A percentile compares a stretch with the other conserved stretches of the same genome.
Evolutionary conservation across 2,113 vertebrate genomes (phyloP).

Genomic region (Irena cyanogastra): DNA sequence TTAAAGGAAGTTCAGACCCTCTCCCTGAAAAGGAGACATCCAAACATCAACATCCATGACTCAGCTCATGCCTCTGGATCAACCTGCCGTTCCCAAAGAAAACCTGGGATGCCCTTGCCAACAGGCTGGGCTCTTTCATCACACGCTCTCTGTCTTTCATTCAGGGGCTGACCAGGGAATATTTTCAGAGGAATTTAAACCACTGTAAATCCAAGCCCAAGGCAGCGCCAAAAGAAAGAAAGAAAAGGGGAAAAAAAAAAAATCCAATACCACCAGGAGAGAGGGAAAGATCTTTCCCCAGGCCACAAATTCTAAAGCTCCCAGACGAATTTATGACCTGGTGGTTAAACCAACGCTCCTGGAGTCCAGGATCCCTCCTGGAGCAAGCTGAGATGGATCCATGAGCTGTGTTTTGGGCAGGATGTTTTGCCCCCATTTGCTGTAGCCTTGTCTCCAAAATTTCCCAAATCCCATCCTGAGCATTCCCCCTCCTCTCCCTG

Average conservation of each 20-base stretch:
- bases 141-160: not conserved
- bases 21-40: not conserved
- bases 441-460: not conserved
- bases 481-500: not conserved
- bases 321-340: constrained; percentile 57
- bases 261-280: constrained; percentile 22
- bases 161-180: not conserved
- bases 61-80: not conserved
- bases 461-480: constrained; percentile 16
- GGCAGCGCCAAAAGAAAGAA: not conserved
- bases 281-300: constrained; percentile 38
- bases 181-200: not conserved
- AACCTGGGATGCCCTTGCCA: not conserved
- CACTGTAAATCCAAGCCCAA: not conserved
- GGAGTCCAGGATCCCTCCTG: constrained; percentile 7
- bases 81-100: not conserved
- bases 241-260: not conserved
- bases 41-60: not conserved
- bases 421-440: constrained; percentile 20
- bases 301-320: constrained; percentile 39
- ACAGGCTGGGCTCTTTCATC: not conserved
- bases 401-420: constrained; percentile 18
- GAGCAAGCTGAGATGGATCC: not conserved
- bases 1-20: not conserved
- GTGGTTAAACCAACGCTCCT: not conserved